These are phyloP conservation scores for Gallinago paraguaiae DNA, from an alignment of 2,113 vertebrate species.

Conservation along the genomic window DNA sequence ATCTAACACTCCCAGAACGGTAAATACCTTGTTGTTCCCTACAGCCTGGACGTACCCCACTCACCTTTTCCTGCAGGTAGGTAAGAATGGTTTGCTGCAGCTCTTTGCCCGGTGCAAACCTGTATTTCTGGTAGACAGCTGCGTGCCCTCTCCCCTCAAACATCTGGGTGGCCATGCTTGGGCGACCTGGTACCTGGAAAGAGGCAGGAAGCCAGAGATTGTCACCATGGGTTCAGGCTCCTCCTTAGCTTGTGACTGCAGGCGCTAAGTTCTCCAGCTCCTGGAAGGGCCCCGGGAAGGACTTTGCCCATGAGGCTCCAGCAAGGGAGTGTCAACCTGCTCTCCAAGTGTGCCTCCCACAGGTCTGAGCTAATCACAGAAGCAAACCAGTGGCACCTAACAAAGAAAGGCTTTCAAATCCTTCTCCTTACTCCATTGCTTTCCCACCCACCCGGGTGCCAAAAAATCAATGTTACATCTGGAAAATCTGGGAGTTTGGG, in stretches of 20 bases:
- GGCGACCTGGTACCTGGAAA: background rate
- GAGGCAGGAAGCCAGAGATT: background rate
- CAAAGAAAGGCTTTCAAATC: background rate
- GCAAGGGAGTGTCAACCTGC: fast-evolving
- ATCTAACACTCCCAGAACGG: background rate
- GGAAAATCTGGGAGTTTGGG: background rate
- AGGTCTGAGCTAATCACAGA: fast-evolving
- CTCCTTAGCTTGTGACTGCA: fast-evolving
- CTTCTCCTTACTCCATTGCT: background rate
- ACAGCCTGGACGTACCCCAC: background rate
- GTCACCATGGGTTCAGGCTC: background rate
- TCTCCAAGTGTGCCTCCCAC: background rate
- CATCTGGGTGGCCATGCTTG: constrained; percentile 73
- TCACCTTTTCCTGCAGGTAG: constrained; percentile 80
- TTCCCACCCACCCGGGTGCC: background rate
- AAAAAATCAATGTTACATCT: background rate
- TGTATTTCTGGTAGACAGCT: constrained; percentile 78
- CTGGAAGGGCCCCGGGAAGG: background rate
- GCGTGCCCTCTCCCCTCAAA: constrained; percentile 81
- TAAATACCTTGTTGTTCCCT: background rate
- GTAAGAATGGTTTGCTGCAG: constrained; percentile 71
- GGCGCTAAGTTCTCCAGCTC: background rate
- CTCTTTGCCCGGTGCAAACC: constrained; percentile 71
- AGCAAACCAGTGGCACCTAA: background rate
- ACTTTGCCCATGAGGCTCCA: background rate